phyloP scores from a whole-genome alignment of 2,113 vertebrate species.

The Microtus oregoni region DNA sequence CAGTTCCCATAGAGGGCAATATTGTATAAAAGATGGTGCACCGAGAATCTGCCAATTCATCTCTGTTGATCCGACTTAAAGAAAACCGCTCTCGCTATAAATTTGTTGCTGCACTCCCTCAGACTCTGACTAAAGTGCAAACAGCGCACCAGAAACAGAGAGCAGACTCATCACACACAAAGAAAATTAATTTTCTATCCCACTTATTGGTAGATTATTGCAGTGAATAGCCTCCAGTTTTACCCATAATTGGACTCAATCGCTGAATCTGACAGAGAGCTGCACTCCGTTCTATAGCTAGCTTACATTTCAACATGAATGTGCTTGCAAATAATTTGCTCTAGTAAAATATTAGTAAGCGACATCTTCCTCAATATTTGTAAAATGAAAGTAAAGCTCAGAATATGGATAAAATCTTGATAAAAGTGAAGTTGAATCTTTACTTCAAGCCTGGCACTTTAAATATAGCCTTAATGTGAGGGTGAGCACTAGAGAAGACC shows the following conservation, averaged over 20 bases:
- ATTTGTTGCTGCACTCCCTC: constrained; percentile 78
- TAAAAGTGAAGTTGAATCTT: not conserved
- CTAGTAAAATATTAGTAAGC: not conserved
- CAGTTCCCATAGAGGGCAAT: constrained; percentile 89
- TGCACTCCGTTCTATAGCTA: not conserved
- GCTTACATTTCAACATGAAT: not conserved
- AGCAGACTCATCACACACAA: constrained; percentile 70
- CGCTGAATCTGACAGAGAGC: not conserved
- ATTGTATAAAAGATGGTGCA: constrained; percentile 87
- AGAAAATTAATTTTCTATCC: constrained; percentile 80
- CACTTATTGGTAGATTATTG: constrained; percentile 51
- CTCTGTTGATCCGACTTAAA: constrained; percentile 78
- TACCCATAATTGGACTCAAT: constrained; percentile 25
- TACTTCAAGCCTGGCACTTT: not conserved
- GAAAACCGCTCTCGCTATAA: constrained; percentile 81
- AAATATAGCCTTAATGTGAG: not conserved
- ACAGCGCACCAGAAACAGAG: constrained; percentile 62
- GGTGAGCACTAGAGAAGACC: rapidly evolving
- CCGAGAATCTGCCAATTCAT: constrained; percentile 79
- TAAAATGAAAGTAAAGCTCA: not conserved
- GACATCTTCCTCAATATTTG: not conserved
- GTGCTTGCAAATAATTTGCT: not conserved
- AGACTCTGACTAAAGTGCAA: constrained; percentile 80
- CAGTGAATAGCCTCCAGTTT: constrained; percentile 28
- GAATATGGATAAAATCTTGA: not conserved